phyloP scores from a whole-genome alignment of 2,113 vertebrate genomes.

The Myiagra hebetior region DNA sequence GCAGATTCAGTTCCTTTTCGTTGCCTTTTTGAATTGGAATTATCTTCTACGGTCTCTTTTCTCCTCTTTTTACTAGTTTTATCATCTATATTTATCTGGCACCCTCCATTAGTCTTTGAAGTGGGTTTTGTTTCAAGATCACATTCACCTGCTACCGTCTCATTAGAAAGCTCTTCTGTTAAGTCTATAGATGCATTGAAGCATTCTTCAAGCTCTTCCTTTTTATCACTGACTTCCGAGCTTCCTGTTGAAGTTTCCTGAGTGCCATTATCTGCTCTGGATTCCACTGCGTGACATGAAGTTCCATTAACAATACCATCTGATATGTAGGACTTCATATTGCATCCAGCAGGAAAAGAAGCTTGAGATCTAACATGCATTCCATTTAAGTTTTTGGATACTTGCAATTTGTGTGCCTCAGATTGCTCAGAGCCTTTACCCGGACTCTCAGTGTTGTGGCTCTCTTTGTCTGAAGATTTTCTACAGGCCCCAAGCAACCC shows the following conservation, averaged over 20 bases:
- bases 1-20: conserved; percentile 51
- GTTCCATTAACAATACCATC: conserved; percentile 35
- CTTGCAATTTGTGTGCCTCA: conserved; percentile 15
- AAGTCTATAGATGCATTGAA: conserved; percentile 17
- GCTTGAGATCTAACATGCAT: background rate
- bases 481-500: conserved; percentile 9
- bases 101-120: conserved; percentile 11
- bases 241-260: background rate
- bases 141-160: background rate
- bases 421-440: conserved; percentile 44
- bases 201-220: conserved; percentile 15
- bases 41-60: conserved; percentile 25
- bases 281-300: background rate
- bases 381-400: conserved; percentile 17
- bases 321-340: conserved; percentile 17
- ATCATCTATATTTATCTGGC: conserved; percentile 36
- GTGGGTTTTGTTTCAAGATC: conserved; percentile 22
- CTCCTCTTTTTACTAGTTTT: conserved; percentile 73
- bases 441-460: background rate
- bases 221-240: conserved; percentile 8
- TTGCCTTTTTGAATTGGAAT: conserved; percentile 58
- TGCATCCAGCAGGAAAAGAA: background rate
- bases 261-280: background rate
- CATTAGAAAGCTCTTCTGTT: conserved; percentile 47
- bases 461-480: conserved; percentile 31